These are phyloP conservation scores for Metallyticus violacea DNA, from an alignment of 2,888 invertebrate genomes.

Conservation along the genomic window DNA sequence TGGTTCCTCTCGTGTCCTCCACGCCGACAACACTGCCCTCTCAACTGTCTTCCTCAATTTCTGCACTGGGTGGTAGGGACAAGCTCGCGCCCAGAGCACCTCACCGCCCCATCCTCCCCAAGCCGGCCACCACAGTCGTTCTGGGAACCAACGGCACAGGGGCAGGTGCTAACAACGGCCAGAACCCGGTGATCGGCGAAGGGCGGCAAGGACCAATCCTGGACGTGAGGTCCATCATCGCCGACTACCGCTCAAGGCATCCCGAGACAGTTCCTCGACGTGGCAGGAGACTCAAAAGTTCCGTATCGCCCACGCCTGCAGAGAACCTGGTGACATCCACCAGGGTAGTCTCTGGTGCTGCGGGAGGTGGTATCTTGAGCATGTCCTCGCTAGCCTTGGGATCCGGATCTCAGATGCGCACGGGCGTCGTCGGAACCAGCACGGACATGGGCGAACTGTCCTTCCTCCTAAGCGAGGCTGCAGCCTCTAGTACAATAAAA, in stretches of 20 bases:
- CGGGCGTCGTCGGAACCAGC: conserved; percentile 25
- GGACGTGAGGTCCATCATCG: conserved; percentile 78
- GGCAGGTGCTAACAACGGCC: conserved; percentile 35
- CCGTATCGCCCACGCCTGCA: conserved; percentile 28
- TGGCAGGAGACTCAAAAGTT: conserved; percentile 38
- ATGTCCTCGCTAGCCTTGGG: conserved; percentile 48
- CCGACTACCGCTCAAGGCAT: conserved; percentile 74
- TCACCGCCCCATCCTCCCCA: conserved; percentile 49
- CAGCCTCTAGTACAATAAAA: conserved; percentile 30
- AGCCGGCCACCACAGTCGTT: conserved; percentile 37
- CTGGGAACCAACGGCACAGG: background rate
- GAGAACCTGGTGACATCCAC: conserved; percentile 32
- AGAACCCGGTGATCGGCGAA: conserved; percentile 61
- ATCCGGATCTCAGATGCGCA: conserved; percentile 47
- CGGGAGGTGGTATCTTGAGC: conserved; percentile 36
- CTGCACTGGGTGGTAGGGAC: conserved; percentile 19
- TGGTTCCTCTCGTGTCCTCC: conserved; percentile 42
- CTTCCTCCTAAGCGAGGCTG: conserved; percentile 32
- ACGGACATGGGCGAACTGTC: conserved; percentile 29
- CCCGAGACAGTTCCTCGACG: conserved; percentile 70
- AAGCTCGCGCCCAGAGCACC: conserved; percentile 33
- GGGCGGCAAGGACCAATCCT: conserved; percentile 75
- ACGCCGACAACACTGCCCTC: conserved; percentile 28
- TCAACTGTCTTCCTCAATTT: conserved; percentile 19
- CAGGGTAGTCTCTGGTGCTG: conserved; percentile 18